Evolutionary conservation across 2,113 vertebrate species (phyloP).

Genomic region (Cranoglanis bouderius): DNA sequence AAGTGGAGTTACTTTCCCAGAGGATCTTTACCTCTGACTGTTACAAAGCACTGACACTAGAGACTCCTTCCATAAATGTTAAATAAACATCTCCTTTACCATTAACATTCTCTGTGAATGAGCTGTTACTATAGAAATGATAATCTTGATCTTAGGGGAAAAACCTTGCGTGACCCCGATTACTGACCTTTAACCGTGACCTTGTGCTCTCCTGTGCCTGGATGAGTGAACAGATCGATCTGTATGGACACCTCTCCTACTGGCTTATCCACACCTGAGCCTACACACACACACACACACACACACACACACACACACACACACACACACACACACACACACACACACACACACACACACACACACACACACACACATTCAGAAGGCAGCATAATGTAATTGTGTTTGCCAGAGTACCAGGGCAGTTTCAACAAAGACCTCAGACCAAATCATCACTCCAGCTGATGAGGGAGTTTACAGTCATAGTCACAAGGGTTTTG

Average conservation of each 20-base stretch:
- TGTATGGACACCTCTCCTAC: conserved; percentile 95
- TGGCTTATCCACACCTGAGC: conserved; percentile 86
- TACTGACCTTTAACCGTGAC: conserved; percentile 90
- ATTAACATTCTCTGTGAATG: background rate
- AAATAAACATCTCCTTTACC: background rate
- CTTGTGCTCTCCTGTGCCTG: conserved; percentile 90
- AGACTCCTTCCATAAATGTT: background rate
- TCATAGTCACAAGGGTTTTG: background rate
- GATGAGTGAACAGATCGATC: conserved; percentile 92
- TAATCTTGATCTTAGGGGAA: background rate
- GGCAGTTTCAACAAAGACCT: background rate
- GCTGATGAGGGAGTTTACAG: background rate
- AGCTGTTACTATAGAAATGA: background rate
- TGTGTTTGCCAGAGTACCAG: background rate
- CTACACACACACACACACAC: conserved; percentile 64
- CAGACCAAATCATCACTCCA: background rate
- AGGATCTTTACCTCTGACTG: background rate
- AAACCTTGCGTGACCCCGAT: too few species aligned
- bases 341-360: conserved; percentile 23
- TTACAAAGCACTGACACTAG: background rate
- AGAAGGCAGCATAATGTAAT: background rate
- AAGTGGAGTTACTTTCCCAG: background rate
- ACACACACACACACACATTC: conserved; percentile 20
- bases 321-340: background rate
- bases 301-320: background rate